Percentiles rank a stretch among this genome's conserved stretches.
Conservation (phyloP, 2,797 vertebrate genomes). For the Oryzias sinensis region DNA sequence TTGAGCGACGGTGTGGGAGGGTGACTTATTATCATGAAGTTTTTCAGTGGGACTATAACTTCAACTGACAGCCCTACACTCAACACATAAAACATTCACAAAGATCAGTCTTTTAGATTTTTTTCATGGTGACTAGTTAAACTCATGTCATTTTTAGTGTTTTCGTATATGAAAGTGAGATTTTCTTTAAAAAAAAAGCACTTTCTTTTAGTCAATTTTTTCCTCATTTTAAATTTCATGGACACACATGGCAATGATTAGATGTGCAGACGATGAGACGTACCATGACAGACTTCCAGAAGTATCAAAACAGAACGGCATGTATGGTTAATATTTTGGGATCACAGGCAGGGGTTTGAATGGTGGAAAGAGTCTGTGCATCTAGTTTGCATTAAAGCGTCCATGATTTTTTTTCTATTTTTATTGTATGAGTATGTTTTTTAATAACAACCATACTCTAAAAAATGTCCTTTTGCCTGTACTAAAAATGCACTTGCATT, state of each 20-base stretch:
- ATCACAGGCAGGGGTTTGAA: conserved; percentile 15
- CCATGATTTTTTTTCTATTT: conserved; percentile 20
- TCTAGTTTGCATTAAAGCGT: conserved; percentile 34
- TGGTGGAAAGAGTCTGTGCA: conserved; percentile 20
- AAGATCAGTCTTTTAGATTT: background rate
- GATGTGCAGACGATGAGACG: conserved; percentile 23
- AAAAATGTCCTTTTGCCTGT: background rate
- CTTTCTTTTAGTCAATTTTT: conserved; percentile 1
- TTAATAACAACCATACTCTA: conserved; percentile 17
- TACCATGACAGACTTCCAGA: conserved; percentile 17
- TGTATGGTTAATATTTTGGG: conserved; percentile 12
- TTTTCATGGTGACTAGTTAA: no score
- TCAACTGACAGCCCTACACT: conserved; percentile 22
- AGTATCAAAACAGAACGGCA: conserved; percentile 6
- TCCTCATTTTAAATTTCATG: background rate
- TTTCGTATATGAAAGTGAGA: no score
- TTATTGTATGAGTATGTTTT: conserved; percentile 10
- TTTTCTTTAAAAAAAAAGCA: no score
- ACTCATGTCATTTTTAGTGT: no score
- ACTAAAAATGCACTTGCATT: conserved; percentile 3
- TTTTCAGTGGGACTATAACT: conserved; percentile 31
- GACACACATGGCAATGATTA: conserved; percentile 40
- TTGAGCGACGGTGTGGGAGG: conserved; percentile 5
- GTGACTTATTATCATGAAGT: conserved; percentile 26
- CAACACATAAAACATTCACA: conserved; percentile 15